Percentiles rank a stretch among this genome's conserved stretches.
Conservation (phyloP, 1,140 invertebrate species). For the Drosophila nigromelanica region DNA sequence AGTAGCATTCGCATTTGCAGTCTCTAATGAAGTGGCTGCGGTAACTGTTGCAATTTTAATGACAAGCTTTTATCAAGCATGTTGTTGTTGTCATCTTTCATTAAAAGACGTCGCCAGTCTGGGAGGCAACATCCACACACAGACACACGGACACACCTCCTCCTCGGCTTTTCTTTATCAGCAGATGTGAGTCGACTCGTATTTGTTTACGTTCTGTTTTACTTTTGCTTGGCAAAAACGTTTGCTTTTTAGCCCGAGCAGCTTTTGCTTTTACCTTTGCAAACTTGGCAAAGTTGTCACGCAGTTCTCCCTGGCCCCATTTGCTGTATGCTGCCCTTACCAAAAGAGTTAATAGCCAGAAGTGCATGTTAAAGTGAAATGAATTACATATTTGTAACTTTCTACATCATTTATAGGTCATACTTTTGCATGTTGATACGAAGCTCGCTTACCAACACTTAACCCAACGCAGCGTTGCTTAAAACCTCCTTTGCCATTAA, state of each 20-base stretch:
- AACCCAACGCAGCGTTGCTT: not conserved
- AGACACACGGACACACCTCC: slow-evolving; percentile 12
- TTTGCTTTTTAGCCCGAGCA: slow-evolving; percentile 55
- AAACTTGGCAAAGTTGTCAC: slow-evolving; percentile 29
- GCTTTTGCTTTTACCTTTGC: slow-evolving; percentile 45
- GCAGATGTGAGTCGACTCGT: slow-evolving; percentile 72
- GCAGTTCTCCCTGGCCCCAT: slow-evolving; percentile 58
- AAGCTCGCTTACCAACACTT: not conserved
- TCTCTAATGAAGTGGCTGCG: slow-evolving; percentile 62
- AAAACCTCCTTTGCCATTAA: not conserved
- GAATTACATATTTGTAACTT: not conserved
- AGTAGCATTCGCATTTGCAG: slow-evolving; percentile 6
- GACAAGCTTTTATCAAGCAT: slow-evolving; percentile 73
- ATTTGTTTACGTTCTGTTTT: slow-evolving; percentile 78
- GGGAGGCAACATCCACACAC: slow-evolving; percentile 5
- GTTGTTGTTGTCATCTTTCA: slow-evolving; percentile 78
- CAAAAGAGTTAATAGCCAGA: slow-evolving; percentile 15
- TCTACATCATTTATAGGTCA: slow-evolving; percentile 19
- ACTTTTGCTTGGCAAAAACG: slow-evolving; percentile 73
- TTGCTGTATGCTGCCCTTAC: slow-evolving; percentile 43
- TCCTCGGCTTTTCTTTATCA: slow-evolving; percentile 68
- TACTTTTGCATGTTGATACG: not conserved
- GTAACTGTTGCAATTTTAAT: slow-evolving; percentile 73
- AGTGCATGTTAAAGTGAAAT: slow-evolving; percentile 31
- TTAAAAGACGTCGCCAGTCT: slow-evolving; percentile 52